A percentile compares a stretch with the other conserved stretches of the same genome.
phyloP scores from a whole-genome alignment of 2,797 vertebrate species.

The Nannoperca obscura region DNA sequence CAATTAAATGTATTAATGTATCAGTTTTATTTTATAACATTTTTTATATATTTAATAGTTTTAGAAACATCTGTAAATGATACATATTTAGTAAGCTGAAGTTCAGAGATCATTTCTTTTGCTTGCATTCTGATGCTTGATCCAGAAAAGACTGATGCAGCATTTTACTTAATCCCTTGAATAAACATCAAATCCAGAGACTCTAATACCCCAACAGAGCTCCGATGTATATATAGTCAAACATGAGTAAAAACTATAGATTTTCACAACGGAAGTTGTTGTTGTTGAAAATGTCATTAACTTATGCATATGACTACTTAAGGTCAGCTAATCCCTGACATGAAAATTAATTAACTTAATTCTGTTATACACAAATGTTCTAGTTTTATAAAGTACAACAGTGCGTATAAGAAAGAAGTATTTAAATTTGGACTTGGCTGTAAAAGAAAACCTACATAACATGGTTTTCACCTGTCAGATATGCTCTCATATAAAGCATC shows the following conservation, averaged over 20 bases:
- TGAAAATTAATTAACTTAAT: background rate
- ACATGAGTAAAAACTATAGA: background rate
- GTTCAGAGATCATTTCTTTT: background rate
- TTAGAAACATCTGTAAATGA: conserved; percentile 1
- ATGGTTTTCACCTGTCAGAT: background rate
- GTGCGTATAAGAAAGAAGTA: background rate
- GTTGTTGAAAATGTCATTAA: background rate
- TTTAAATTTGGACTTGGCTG: background rate
- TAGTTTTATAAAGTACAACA: background rate
- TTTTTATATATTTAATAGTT: background rate
- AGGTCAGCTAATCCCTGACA: background rate
- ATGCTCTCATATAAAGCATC: background rate
- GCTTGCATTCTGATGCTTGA: background rate
- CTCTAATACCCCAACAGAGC: background rate
- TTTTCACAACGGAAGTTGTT: background rate
- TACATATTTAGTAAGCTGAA: background rate
- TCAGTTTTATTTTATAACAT: background rate
- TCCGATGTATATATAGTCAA: background rate
- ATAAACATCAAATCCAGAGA: background rate
- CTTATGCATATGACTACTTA: background rate
- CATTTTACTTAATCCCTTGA: conserved; percentile 1
- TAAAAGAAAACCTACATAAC: background rate
- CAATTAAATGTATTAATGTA: too few species aligned
- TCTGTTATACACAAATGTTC: background rate
- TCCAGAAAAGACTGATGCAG: background rate